Conservation (phyloP, 2,797 vertebrate genomes). For the Poeciliopsis turneri region DNA sequence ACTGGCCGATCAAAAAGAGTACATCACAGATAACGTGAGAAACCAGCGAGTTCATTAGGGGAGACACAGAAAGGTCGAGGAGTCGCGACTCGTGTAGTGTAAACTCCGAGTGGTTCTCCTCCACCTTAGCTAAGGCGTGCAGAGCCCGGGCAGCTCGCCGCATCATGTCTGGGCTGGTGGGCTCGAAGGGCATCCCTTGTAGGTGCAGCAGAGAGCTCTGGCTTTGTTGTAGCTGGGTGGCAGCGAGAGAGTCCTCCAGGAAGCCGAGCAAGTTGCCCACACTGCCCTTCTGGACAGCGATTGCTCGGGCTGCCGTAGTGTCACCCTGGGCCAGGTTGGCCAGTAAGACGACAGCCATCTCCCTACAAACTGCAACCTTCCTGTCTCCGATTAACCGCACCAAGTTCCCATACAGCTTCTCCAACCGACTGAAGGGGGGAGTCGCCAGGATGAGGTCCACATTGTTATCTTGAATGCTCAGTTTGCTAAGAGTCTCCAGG, state of each 20-base stretch:
- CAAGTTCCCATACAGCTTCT: conserved; percentile 96
- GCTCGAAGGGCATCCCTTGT: conserved; percentile 96
- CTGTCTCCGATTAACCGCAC: conserved; percentile 97
- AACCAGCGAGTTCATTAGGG: conserved; percentile 98
- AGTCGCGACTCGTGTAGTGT: conserved; percentile 98
- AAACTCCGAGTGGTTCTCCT: conserved; percentile 99
- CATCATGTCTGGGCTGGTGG: conserved; percentile 99
- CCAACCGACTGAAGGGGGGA: conserved; percentile 93
- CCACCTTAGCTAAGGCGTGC: conserved; percentile 97
- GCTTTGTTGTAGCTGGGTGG: conserved; percentile 98
- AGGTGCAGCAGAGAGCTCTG: conserved; percentile 95
- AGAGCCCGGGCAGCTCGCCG: conserved; percentile 95
- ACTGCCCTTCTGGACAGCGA: conserved; percentile 97
- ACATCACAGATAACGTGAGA: conserved; percentile 99
- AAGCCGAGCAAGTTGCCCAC: conserved; percentile 97
- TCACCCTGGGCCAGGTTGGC: conserved; percentile 98
- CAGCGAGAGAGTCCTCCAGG: conserved; percentile 97
- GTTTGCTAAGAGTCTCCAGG: conserved; percentile 98
- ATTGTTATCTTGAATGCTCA: conserved; percentile 99
- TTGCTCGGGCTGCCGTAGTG: conserved; percentile 90
- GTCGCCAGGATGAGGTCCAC: conserved; percentile 99
- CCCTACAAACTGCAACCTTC: conserved; percentile 96
- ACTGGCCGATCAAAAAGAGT: conserved; percentile 99
- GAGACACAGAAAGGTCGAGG: conserved; percentile 98
- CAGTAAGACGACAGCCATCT: conserved; percentile 98